Conservation (phyloP, 1,140 invertebrate species). For the Grapholita molesta region DNA sequence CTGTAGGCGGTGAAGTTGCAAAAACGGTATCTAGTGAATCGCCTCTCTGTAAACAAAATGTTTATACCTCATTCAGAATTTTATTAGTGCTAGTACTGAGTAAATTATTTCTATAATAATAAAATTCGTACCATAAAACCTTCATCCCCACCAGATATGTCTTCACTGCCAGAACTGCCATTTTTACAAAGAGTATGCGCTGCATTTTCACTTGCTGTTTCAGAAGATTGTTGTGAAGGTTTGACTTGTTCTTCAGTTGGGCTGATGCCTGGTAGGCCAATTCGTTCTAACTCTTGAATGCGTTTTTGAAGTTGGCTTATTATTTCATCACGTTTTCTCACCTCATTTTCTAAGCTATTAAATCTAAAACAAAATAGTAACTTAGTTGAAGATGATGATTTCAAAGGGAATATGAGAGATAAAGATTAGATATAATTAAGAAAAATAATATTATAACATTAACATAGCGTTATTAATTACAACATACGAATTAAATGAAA, state of each 20-base stretch:
- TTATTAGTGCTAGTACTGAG: too few relatives aligned
- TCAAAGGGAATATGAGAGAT: too few relatives aligned
- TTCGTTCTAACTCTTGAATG: conserved; percentile 83
- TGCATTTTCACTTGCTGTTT: conserved; percentile 6
- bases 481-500: too few relatives aligned
- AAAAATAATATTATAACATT: too few relatives aligned
- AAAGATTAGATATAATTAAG: too few relatives aligned
- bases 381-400: background rate
- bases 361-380: conserved; percentile 74
- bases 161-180: conserved; percentile 71
- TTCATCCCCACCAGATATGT: conserved; percentile 64
- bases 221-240: conserved; percentile 7
- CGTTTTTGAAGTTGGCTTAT: conserved; percentile 86
- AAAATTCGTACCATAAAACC: conserved; percentile 68
- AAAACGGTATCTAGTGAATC: conserved; percentile 80
- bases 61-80: too few relatives aligned
- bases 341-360: conserved; percentile 85
- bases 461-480: too few relatives aligned
- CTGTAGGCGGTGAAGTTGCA: conserved; percentile 77
- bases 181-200: conserved; percentile 44
- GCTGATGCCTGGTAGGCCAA: conserved; percentile 38
- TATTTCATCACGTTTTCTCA: conserved; percentile 86
- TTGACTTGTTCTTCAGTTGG: conserved; percentile 18
- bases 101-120: conserved; percentile 22
- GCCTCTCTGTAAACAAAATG: conserved; percentile 68